A percentile compares a stretch with the other conserved stretches of the same genome.
Conservation (phyloP, 2,888 invertebrate genomes). For the Cotesia congregata region DNA sequence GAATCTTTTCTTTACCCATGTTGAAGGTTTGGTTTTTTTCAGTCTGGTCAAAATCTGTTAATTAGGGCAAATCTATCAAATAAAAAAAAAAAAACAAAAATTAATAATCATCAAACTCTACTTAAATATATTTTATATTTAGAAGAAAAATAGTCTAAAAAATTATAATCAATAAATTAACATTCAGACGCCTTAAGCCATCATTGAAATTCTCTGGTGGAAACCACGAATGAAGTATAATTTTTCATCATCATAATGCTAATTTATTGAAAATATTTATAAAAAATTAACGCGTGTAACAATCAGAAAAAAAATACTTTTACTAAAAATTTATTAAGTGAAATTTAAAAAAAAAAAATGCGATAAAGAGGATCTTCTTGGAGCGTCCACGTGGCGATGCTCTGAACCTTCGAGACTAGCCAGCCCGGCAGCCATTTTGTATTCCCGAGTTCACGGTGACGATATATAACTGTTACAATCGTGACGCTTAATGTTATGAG, state of each 20-base stretch:
- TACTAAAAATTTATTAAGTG: neutral
- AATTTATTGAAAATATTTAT: neutral
- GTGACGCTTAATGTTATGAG: slow-evolving; percentile 29
- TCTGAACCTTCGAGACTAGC: slow-evolving; percentile 60
- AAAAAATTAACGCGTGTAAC: too few species aligned
- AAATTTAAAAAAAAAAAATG: neutral
- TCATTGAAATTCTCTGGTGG: slow-evolving; percentile 60
- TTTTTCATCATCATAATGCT: slow-evolving; percentile 53
- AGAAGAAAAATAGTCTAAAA: too few species aligned
- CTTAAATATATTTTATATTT: neutral
- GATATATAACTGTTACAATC: slow-evolving; percentile 38
- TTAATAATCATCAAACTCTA: neutral
- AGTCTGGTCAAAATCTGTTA: slow-evolving; percentile 48
- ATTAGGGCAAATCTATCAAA: neutral
- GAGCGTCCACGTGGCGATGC: slow-evolving; percentile 63
- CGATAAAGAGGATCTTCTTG: slow-evolving; percentile 41
- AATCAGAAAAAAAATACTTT: too few species aligned
- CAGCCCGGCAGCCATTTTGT: slow-evolving; percentile 65
- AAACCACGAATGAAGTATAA: slow-evolving; percentile 62
- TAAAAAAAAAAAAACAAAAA: slow-evolving; percentile 21
- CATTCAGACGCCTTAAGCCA: slow-evolving; percentile 60
- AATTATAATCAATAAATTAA: slow-evolving; percentile 23
- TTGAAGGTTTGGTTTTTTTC: slow-evolving; percentile 68
- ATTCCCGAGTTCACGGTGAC: slow-evolving; percentile 48
- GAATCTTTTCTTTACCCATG: slow-evolving; percentile 98